Percentiles rank a stretch among this genome's conserved stretches.
Evolutionary conservation across 2,888 invertebrate genomes (phyloP).

Genomic region (Escarpia spicata): DNA sequence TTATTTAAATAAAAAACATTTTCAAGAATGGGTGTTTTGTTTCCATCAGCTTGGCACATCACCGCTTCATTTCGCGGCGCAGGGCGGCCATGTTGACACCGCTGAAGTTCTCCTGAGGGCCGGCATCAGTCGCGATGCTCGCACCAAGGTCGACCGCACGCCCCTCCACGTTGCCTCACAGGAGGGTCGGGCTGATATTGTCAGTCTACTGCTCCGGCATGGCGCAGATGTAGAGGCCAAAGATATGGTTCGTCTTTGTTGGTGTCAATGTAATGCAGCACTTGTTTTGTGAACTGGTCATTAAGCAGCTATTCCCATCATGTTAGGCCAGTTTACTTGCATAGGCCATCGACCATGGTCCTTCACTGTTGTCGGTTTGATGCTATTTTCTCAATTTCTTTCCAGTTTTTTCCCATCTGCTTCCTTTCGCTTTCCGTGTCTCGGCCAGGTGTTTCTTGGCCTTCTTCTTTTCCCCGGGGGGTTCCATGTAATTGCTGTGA

Average conservation of each 20-base stretch:
- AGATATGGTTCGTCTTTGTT: constrained; percentile 75
- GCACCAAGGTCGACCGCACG: constrained; percentile 92
- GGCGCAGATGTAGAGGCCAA: constrained; percentile 79
- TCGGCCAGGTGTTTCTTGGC: no score
- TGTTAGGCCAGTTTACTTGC: no score
- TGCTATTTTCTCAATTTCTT: no score
- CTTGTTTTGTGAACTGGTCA: no score
- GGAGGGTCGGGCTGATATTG: constrained; percentile 82
- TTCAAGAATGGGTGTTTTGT: background rate
- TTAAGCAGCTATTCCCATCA: no score
- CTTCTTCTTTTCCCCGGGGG: no score
- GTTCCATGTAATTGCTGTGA: no score
- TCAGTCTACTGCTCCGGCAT: constrained; percentile 75
- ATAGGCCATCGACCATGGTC: no score
- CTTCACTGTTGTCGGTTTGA: no score
- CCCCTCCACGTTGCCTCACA: constrained; percentile 89
- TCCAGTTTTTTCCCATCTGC: no score
- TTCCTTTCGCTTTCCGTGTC: no score
- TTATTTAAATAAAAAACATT: background rate
- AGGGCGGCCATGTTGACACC: constrained; percentile 81
- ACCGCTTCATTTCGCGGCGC: constrained; percentile 86
- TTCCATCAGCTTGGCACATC: constrained; percentile 84
- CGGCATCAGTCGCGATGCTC: constrained; percentile 86
- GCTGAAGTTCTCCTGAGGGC: constrained; percentile 84
- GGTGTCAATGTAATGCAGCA: background rate